Percentiles rank a stretch among this genome's conserved stretches.
These are phyloP conservation scores for Steinernema hermaphroditum DNA, from an alignment of 2,888 invertebrate species.

Conservation along the genomic window DNA sequence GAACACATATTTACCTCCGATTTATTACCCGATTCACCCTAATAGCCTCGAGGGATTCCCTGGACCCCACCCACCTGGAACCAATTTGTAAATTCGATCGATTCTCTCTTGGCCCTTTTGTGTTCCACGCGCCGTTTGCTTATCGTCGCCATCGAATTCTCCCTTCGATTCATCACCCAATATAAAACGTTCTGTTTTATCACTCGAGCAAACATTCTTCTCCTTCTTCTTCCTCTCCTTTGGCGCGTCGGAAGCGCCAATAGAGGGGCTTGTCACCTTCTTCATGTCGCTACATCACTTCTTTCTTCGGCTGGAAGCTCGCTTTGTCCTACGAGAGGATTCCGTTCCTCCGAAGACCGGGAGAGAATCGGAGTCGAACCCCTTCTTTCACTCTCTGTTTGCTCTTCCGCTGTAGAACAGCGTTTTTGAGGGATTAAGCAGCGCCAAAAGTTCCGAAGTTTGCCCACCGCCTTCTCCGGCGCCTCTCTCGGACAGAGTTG, in stretches of 20 bases:
- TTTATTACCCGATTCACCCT: too few relatives aligned
- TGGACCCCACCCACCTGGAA: too few relatives aligned
- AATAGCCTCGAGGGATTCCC: too few relatives aligned
- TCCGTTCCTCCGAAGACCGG: too few relatives aligned
- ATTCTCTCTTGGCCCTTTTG: conserved; percentile 5
- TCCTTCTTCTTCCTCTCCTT: background rate
- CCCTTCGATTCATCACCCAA: conserved; percentile 18
- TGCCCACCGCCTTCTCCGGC: background rate
- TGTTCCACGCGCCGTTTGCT: background rate
- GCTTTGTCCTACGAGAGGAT: too few relatives aligned
- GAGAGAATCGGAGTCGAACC: too few relatives aligned
- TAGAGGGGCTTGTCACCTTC: background rate
- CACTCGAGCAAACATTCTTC: conserved; percentile 19
- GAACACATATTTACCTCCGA: too few relatives aligned
- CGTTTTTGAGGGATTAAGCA: background rate
- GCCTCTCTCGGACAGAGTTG: too few relatives aligned
- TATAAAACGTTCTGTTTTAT: conserved; percentile 8
- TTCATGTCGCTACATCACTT: background rate
- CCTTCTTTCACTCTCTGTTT: too few relatives aligned
- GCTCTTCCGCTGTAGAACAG: background rate
- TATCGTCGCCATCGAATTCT: conserved; percentile 11
- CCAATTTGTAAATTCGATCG: conserved; percentile 10
- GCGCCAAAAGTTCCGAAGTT: conserved; percentile 9
- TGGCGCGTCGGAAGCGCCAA: background rate
- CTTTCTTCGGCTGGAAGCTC: too few relatives aligned